Conservation (phyloP, 2,797 vertebrate genomes). For the Myoxocephalus aenaeus region DNA sequence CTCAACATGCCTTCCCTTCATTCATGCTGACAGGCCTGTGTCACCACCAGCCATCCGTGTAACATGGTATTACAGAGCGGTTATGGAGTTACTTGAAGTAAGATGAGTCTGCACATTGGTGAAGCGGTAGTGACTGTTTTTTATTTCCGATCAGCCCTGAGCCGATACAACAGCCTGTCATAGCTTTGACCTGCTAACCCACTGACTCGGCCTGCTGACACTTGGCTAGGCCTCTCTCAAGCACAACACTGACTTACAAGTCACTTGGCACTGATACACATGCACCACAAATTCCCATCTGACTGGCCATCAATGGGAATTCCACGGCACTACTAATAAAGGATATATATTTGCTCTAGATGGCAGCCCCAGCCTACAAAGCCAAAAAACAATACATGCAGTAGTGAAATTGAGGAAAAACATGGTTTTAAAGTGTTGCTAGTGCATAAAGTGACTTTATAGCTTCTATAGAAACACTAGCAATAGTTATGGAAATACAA, state of each 20-base stretch:
- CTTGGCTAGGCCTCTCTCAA: constrained; percentile 15
- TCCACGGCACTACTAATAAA: constrained; percentile 14
- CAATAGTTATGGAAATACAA: neutral
- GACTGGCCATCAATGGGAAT: constrained; percentile 34
- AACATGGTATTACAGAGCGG: constrained; percentile 44
- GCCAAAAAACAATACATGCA: neutral
- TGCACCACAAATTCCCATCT: constrained; percentile 34
- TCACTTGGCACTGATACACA: constrained; percentile 43
- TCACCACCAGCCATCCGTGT: constrained; percentile 48
- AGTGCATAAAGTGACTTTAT: neutral
- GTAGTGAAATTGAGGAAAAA: neutral
- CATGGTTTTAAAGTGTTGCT: neutral
- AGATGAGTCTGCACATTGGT: constrained; percentile 30
- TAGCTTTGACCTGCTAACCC: constrained; percentile 75
- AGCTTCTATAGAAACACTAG: neutral
- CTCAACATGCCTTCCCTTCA: constrained; percentile 60
- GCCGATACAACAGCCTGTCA: constrained; percentile 47
- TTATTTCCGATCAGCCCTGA: constrained; percentile 40
- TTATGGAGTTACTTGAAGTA: constrained; percentile 37
- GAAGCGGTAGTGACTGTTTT: constrained; percentile 39
- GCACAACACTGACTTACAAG: constrained; percentile 42
- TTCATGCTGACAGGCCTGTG: constrained; percentile 53
- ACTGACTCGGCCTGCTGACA: constrained; percentile 59
- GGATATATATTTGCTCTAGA: constrained; percentile 9
- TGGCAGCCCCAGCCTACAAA: neutral